Evolutionary conservation across 2,113 vertebrate genomes (phyloP).

Genomic region (Charadrius vociferus): DNA sequence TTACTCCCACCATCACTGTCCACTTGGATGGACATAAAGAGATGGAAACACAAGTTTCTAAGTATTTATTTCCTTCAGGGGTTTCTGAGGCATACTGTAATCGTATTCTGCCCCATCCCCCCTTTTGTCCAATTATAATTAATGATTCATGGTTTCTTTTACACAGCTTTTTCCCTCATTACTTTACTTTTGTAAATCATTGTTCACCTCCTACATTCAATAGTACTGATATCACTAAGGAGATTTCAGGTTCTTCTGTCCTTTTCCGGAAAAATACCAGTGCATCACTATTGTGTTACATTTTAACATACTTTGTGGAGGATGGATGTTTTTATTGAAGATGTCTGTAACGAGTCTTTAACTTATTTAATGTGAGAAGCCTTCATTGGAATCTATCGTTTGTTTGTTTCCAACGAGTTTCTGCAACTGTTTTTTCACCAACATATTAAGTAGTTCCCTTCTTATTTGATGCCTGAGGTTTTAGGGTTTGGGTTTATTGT

Average conservation of each 20-base stretch:
- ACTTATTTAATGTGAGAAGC: slow-evolving; percentile 65
- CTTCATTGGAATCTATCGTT: slow-evolving; percentile 31
- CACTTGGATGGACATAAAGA: neutral
- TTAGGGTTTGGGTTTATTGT: neutral
- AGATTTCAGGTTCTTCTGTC: slow-evolving; percentile 65
- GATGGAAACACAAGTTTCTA: slow-evolving; percentile 10
- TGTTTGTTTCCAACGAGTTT: slow-evolving; percentile 49
- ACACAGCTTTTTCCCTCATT: slow-evolving; percentile 26
- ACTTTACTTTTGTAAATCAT: slow-evolving; percentile 37
- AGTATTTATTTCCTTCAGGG: neutral
- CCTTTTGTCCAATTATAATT: slow-evolving; percentile 22
- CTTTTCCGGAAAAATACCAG: slow-evolving; percentile 67
- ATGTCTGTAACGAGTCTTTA: slow-evolving; percentile 58
- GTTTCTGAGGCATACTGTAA: neutral
- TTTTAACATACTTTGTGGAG: slow-evolving; percentile 62
- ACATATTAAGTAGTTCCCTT: neutral
- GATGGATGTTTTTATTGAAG: slow-evolving; percentile 50
- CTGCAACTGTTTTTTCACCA: slow-evolving; percentile 46
- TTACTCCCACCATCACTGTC: neutral
- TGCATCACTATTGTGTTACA: slow-evolving; percentile 66
- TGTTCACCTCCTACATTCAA: slow-evolving; percentile 62
- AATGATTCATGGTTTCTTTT: slow-evolving; percentile 51
- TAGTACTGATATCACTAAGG: slow-evolving; percentile 67
- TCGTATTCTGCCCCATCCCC: neutral
- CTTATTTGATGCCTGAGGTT: slow-evolving; percentile 4